phyloP scores from a whole-genome alignment of 1,140 invertebrate genomes.

The Lanistes nyassanus region DNA sequence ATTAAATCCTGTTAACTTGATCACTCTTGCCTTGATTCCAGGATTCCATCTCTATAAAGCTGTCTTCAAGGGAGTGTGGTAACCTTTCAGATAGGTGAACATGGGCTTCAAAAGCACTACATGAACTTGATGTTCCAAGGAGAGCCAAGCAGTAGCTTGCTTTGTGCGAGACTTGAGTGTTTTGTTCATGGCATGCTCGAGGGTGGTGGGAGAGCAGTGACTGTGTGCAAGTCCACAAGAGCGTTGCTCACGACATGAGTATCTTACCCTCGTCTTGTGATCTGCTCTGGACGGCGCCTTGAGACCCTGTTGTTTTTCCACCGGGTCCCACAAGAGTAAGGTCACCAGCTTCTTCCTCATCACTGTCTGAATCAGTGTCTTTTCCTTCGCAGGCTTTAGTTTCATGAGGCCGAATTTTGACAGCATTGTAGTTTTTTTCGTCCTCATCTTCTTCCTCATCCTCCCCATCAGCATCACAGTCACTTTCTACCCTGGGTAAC shows the following conservation, averaged over 20 bases:
- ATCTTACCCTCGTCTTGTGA: constrained; percentile 25
- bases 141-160: constrained; percentile 13
- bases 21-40: too few relatives aligned
- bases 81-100: too few relatives aligned
- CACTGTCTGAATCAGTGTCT: constrained; percentile 11
- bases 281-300: constrained; percentile 1
- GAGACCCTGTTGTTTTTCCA: constrained; percentile 11
- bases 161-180: background rate
- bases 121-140: constrained; percentile 19
- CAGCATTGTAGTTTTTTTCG: constrained; percentile 6
- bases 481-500: constrained; percentile 20
- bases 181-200: constrained; percentile 19
- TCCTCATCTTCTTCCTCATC: constrained; percentile 26
- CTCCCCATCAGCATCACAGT: constrained; percentile 25
- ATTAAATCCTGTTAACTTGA: too few relatives aligned
- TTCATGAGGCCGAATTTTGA: constrained; percentile 15
- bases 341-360: constrained; percentile 22
- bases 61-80: too few relatives aligned
- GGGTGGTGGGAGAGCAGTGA: constrained; percentile 13
- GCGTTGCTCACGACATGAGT: constrained; percentile 23
- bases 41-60: too few relatives aligned
- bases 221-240: constrained; percentile 28
- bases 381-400: constrained; percentile 12
- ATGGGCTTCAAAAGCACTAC: too few relatives aligned
- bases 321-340: background rate